Conservation (phyloP, 2,888 invertebrate genomes). For the Phrixothrix hirtus region DNA sequence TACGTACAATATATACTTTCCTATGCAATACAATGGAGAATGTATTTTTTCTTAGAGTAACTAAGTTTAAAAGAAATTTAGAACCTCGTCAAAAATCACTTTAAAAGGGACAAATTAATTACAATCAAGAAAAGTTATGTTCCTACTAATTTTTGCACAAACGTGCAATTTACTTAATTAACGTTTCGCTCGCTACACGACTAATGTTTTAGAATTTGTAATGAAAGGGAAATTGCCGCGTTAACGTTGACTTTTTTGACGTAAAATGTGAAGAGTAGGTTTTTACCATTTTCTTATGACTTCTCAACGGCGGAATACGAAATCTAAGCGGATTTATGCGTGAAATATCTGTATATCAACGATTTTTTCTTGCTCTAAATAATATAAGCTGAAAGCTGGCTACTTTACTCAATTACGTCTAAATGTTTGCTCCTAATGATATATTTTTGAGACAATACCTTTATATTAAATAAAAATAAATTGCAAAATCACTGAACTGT, state of each 20-base stretch:
- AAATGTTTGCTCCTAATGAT: too few species aligned
- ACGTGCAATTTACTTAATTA: slow-evolving; percentile 20
- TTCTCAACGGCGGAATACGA: too few species aligned
- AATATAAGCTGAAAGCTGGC: too few species aligned
- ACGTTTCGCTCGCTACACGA: slow-evolving; percentile 16
- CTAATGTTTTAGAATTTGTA: slow-evolving; percentile 1
- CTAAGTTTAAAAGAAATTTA: slow-evolving; percentile 7
- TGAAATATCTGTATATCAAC: not conserved
- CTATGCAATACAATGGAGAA: too few species aligned
- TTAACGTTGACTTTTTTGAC: slow-evolving; percentile 1
- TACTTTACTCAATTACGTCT: too few species aligned
- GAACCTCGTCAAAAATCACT: slow-evolving; percentile 3
- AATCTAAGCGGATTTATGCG: not conserved
- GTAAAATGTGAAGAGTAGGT: slow-evolving; percentile 3
- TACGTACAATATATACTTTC: too few species aligned
- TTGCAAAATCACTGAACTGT: too few species aligned
- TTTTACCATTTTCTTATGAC: slow-evolving; percentile 4
- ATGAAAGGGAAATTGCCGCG: slow-evolving; percentile 6
- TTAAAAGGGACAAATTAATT: slow-evolving; percentile 25
- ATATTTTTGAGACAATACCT: too few species aligned
- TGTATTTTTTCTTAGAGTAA: too few species aligned
- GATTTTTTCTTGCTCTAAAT: too few species aligned
- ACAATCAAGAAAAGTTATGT: slow-evolving; percentile 17
- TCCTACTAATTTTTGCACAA: slow-evolving; percentile 17
- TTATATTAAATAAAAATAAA: too few species aligned